Percentiles rank a stretch among this genome's conserved stretches.
Evolutionary conservation across 2,888 invertebrate species (phyloP).

Genomic region (Bombylius major): DNA sequence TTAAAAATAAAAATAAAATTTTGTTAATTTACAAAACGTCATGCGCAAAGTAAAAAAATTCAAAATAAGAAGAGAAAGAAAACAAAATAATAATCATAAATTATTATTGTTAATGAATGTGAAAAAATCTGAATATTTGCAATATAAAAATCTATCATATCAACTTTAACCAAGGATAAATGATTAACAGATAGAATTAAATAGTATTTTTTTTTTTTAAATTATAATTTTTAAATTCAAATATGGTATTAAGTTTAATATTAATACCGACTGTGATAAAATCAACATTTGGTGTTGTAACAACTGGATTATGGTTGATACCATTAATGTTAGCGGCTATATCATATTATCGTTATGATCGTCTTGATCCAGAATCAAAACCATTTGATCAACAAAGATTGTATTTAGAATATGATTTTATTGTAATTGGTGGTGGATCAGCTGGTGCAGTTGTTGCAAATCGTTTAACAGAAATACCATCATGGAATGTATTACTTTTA

Average conservation of each 20-base stretch:
- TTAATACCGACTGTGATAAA: conserved; percentile 66
- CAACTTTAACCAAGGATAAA: too few species aligned
- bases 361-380: conserved; percentile 66
- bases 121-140: too few species aligned
- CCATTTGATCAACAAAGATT: conserved; percentile 56
- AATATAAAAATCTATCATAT: too few species aligned
- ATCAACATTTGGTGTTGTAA: conserved; percentile 55
- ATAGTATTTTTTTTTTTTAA: too few species aligned
- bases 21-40: too few species aligned
- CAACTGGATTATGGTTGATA: conserved; percentile 73
- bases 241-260: conserved; percentile 61
- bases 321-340: conserved; percentile 71
- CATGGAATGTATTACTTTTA: conserved; percentile 65
- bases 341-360: conserved; percentile 67
- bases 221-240: conserved; percentile 6
- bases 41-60: too few species aligned
- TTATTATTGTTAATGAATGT: too few species aligned
- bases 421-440: conserved; percentile 75
- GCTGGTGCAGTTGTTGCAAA: conserved; percentile 83
- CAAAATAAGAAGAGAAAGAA: too few species aligned
- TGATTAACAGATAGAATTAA: too few species aligned
- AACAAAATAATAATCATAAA: too few species aligned
- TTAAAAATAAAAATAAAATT: too few species aligned
- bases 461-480: conserved; percentile 59
- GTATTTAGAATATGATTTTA: conserved; percentile 67